These are phyloP conservation scores for Catharus ustulatus DNA, from an alignment of 2,797 vertebrate species.

Conservation along the genomic window DNA sequence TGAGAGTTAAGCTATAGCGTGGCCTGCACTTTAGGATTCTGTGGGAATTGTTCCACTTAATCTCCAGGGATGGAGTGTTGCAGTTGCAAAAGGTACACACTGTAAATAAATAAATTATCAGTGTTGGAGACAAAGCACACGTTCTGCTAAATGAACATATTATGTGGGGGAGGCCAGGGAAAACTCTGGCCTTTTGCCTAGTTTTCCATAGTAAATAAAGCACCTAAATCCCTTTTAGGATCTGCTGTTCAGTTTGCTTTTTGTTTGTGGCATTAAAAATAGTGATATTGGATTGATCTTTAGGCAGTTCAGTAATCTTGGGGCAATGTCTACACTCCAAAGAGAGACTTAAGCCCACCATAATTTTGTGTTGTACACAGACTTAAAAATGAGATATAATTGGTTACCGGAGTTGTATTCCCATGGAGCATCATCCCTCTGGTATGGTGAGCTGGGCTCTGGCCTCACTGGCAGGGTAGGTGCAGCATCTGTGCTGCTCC, in stretches of 20 bases:
- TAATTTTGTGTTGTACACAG: neutral
- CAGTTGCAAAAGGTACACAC: neutral
- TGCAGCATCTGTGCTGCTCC: neutral
- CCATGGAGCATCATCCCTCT: neutral
- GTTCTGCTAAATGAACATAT: constrained; percentile 1
- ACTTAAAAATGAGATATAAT: neutral
- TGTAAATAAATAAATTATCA: constrained; percentile 38
- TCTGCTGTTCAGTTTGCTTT: neutral
- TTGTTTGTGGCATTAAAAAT: neutral
- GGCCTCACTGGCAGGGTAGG: fast-evolving
- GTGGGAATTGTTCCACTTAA: constrained; percentile 22
- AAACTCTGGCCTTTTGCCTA: neutral
- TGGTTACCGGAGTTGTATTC: neutral
- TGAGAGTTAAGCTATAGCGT: neutral
- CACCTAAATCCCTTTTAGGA: neutral
- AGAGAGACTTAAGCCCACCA: neutral
- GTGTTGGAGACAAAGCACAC: neutral
- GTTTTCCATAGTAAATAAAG: neutral
- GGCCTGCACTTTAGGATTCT: neutral
- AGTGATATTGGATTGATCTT: neutral
- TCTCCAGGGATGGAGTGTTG: neutral
- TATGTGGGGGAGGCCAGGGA: neutral
- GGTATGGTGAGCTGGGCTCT: neutral
- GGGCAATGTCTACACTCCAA: neutral
- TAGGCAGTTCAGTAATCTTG: neutral